Conservation (phyloP, 23 tunicate genomes). For the Halocynthia aurantium region DNA sequence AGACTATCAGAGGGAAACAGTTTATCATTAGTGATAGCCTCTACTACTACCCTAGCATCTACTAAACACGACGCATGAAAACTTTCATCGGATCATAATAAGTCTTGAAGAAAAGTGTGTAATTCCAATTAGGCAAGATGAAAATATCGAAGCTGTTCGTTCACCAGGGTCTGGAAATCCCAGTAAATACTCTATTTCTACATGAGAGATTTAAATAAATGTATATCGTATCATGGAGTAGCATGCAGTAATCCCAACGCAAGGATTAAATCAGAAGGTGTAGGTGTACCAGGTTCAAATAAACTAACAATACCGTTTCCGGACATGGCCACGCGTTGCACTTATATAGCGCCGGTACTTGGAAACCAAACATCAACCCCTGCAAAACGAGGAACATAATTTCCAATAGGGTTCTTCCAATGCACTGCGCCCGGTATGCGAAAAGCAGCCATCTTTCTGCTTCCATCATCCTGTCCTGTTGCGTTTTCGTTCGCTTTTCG, state of each 20-base stretch:
- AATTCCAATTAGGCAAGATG: no score
- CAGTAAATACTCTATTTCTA: no score
- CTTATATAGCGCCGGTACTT: slow-evolving; percentile 54
- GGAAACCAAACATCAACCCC: slow-evolving; percentile 30
- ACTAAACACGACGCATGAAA: background rate
- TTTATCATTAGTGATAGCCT: no score
- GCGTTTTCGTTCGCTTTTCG: background rate
- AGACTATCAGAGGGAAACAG: background rate
- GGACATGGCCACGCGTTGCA: slow-evolving; percentile 78
- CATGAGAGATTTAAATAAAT: no score
- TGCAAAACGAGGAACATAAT: slow-evolving; percentile 36
- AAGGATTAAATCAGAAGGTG: background rate
- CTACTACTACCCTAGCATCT: background rate
- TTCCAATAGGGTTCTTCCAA: slow-evolving; percentile 28
- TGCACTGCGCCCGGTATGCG: slow-evolving; percentile 29
- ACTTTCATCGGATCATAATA: background rate
- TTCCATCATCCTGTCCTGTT: background rate
- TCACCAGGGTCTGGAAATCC: no score
- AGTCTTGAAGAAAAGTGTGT: no score
- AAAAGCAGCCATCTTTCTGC: slow-evolving; percentile 1
- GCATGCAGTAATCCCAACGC: background rate
- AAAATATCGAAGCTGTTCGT: no score
- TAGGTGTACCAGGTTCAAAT: background rate
- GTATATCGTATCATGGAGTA: no score
- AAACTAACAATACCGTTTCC: slow-evolving; percentile 19